Conservation (phyloP, 2,113 vertebrate genomes). For the Brachypodius melanocephalos region DNA sequence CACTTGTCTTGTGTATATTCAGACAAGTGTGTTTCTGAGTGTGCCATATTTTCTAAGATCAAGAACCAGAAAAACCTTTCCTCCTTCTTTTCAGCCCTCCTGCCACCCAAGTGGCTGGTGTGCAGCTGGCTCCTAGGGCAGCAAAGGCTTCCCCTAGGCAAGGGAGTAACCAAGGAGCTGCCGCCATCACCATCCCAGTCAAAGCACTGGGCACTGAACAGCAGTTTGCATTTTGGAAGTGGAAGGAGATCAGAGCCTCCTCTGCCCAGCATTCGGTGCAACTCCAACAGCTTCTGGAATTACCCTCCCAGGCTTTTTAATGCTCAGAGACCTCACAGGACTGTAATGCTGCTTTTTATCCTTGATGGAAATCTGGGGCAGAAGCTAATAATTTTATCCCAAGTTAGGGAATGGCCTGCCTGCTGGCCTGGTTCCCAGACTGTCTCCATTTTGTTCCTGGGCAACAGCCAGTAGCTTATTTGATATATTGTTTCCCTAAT, state of each 20-base stretch:
- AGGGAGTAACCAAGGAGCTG: background rate
- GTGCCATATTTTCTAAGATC: background rate
- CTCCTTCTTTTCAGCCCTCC: background rate
- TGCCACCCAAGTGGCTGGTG: accelerated
- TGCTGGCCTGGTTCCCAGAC: slow-evolving; percentile 43
- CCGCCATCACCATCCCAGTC: background rate
- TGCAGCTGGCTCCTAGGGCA: background rate
- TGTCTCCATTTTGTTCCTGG: slow-evolving; percentile 61
- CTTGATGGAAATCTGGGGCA: slow-evolving; percentile 32
- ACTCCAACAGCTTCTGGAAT: background rate
- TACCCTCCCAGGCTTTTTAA: background rate
- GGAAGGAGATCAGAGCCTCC: background rate
- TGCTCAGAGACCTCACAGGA: background rate
- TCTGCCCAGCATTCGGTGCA: background rate
- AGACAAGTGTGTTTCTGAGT: background rate
- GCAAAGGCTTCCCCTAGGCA: background rate
- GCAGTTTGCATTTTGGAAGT: background rate
- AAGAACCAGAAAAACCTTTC: background rate
- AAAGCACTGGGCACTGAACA: background rate
- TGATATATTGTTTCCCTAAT: slow-evolving; percentile 49
- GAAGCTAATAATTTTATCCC: slow-evolving; percentile 34
- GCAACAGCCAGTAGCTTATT: slow-evolving; percentile 33
- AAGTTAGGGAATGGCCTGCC: background rate
- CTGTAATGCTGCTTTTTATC: slow-evolving; percentile 17
- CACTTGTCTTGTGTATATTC: background rate